phyloP scores from a whole-genome alignment of 2,113 vertebrate genomes.

The Oxygymnocypris stewartii region DNA sequence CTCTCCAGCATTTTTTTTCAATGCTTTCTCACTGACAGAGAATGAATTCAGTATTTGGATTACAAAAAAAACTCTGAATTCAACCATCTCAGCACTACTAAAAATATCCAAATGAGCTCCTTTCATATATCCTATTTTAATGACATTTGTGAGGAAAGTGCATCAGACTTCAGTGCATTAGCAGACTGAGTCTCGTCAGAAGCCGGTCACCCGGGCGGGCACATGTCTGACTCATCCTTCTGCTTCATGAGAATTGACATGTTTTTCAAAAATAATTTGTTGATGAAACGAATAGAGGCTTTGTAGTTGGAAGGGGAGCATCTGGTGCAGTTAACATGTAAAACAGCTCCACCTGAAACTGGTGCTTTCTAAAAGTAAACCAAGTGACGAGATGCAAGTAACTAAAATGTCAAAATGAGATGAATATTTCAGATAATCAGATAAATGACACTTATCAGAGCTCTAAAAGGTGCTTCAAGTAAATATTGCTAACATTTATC shows the following conservation, averaged over 20 bases:
- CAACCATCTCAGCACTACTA: neutral
- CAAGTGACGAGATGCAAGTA: neutral
- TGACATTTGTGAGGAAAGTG: neutral
- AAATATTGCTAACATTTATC: neutral
- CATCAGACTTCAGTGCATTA: neutral
- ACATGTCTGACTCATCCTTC: slow-evolving; percentile 11
- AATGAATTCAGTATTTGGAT: neutral
- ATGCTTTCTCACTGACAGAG: neutral
- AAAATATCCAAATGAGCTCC: slow-evolving; percentile 10
- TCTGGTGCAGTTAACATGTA: slow-evolving; percentile 30
- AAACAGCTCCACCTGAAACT: neutral
- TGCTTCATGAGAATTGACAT: slow-evolving; percentile 24
- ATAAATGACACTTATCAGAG: neutral
- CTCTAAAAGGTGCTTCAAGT: neutral
- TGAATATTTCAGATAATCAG: neutral
- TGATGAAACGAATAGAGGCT: neutral
- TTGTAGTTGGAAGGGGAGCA: slow-evolving; percentile 9
- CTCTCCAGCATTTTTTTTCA: neutral
- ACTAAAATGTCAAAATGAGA: slow-evolving; percentile 17
- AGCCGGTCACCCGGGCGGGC: neutral
- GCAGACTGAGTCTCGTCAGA: neutral
- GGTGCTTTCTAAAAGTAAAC: neutral
- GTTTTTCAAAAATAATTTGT: slow-evolving; percentile 32
- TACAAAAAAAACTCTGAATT: neutral
- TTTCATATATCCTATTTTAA: neutral